Conservation (phyloP, 2,797 vertebrate species). For the Rhodeus uyekii region DNA sequence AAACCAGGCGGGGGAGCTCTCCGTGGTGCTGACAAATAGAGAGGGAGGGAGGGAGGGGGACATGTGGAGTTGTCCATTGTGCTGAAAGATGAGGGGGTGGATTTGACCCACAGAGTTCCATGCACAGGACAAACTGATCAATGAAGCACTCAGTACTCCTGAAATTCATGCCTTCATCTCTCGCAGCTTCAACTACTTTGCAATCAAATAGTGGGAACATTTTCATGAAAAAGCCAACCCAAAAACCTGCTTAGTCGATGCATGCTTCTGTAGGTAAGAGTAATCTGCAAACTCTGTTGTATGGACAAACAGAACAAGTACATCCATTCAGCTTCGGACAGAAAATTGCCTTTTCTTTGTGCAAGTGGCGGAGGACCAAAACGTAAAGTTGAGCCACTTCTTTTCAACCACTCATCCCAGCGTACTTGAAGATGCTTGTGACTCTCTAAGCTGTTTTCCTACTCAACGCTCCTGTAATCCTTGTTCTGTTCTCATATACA, state of each 20-base stretch:
- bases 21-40: conserved; percentile 38
- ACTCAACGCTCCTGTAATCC: conserved; percentile 30
- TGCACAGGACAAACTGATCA: conserved; percentile 29
- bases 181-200: conserved; percentile 12
- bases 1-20: conserved; percentile 24
- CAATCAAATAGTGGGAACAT: not conserved
- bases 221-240: conserved; percentile 4
- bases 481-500: conserved; percentile 36
- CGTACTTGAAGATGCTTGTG: not conserved
- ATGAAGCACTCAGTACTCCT: conserved; percentile 57
- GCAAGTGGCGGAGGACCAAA: conserved; percentile 54
- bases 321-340: not conserved
- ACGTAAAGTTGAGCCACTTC: not conserved
- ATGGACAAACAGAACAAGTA: not conserved
- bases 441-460: conserved; percentile 31
- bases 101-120: conserved; percentile 9
- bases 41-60: no score
- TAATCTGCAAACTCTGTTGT: not conserved
- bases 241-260: conserved; percentile 2
- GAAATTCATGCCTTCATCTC: conserved; percentile 36
- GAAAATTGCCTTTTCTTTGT: conserved; percentile 42
- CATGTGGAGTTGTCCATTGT: conserved; percentile 44
- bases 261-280: not conserved
- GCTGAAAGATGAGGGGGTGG: conserved; percentile 60
- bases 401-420: conserved; percentile 65